Evolutionary conservation across 2,797 vertebrate species (phyloP), one percentile per base, ranked within the genome.

Genomic region (Fundulus diaphanus): DNA sequence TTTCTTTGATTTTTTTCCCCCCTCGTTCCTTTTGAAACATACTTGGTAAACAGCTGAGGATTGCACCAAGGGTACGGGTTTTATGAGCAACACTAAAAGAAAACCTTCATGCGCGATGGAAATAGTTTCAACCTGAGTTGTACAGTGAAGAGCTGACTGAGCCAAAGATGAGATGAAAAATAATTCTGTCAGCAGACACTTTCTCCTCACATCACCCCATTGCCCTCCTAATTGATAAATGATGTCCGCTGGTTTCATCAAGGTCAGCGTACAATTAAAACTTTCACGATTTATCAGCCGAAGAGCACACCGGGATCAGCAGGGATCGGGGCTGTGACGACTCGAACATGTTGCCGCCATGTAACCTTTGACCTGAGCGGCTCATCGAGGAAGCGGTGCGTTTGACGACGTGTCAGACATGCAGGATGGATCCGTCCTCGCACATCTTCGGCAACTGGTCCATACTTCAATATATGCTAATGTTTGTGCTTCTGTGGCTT

Each of bases 261-360:
- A 93, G 93, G 92, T 93, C 93, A 86, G 85, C 49, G 74, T 82
- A 89, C 90, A 90, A 93, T 93, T 93, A 92, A 92, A 93, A 92
- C 88, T 88, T 81, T 77, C 81, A 46, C 85, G 81, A 93, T 93
- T 90, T 83, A 87, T 89, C 90, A 92, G 63, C 80, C 85, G 61
- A 74, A 49, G 86, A 89, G 61, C 81, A 73, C 87, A 86, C 83
- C 76, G 22, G 71, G 92, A 89, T 86, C 85, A 72, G 85, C 85
- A 68, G 72, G 77, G 88, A 87, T 67, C 4, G 71, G 79, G 77
- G 85, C n/a, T 82, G 68, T 73, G 81, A 84, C 72, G 85, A 74
- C 72, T 81, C 13, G n/a, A 69, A 83, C 4, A 0, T 66, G 44
- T 44, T 70, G 66, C 48, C 42, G 16, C 63, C 40, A 67, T 61